phyloP scores from a whole-genome alignment of 2,113 vertebrate species.

The Colius striatus region DNA sequence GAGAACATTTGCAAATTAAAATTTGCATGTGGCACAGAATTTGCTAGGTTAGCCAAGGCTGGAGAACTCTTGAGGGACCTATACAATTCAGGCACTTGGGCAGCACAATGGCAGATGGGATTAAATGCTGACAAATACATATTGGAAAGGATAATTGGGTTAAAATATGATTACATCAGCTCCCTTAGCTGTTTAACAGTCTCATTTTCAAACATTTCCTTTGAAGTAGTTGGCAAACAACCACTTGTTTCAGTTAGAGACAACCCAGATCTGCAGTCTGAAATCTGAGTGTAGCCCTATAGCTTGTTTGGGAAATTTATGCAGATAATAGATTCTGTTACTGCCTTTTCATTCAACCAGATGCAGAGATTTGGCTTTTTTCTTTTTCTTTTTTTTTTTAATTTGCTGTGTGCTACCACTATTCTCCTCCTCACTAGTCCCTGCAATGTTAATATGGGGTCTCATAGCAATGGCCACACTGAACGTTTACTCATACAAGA shows the following conservation, averaged over 20 bases:
- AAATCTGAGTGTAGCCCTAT: not conserved
- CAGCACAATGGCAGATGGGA: constrained; percentile 64
- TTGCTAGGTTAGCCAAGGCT: constrained; percentile 41
- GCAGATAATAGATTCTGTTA: not conserved
- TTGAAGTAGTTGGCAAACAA: constrained; percentile 53
- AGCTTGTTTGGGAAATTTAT: not conserved
- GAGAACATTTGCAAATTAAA: constrained; percentile 39
- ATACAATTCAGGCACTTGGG: constrained; percentile 53
- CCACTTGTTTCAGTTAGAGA: constrained; percentile 47
- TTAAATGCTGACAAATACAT: constrained; percentile 66
- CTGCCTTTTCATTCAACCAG: not conserved
- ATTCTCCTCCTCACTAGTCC: not conserved
- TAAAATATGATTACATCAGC: constrained; percentile 69
- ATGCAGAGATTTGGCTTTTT: not conserved
- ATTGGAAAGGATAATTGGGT: constrained; percentile 66
- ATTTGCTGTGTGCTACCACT: not conserved
- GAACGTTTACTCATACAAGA: not conserved
- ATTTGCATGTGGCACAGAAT: constrained; percentile 61
- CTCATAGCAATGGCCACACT: not conserved
- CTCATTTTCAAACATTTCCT: constrained; percentile 29
- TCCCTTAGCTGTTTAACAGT: constrained; percentile 37
- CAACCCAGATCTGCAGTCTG: constrained; percentile 34
- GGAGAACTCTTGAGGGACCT: constrained; percentile 38
- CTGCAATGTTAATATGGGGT: not conserved
- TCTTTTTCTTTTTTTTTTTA: not conserved